Percentiles rank a stretch among this genome's conserved stretches.
Evolutionary conservation across 2,888 invertebrate genomes (phyloP).

Genomic region (Drosophila pseudotalamancana): DNA sequence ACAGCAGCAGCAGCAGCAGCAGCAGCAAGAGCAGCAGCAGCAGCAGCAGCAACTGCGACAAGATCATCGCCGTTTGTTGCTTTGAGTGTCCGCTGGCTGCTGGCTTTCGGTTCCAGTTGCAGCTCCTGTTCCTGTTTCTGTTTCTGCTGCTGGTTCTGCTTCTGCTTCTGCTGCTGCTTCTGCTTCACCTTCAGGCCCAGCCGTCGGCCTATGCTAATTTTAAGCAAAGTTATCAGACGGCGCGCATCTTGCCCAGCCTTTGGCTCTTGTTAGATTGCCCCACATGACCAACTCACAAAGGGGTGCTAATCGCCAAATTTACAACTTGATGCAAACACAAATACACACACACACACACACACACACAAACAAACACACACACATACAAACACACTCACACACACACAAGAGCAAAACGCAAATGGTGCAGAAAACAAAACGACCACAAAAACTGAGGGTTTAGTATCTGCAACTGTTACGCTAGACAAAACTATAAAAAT

Average conservation of each 20-base stretch:
- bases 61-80: constrained; percentile 63
- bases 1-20: constrained; percentile 18
- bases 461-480: constrained; percentile 53
- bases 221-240: constrained; percentile 68
- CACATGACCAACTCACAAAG: constrained; percentile 63
- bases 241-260: constrained; percentile 69
- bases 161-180: too few relatives aligned
- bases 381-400: constrained; percentile 34
- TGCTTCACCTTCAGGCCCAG: constrained; percentile 1
- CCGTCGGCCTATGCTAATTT: constrained; percentile 72
- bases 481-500: constrained; percentile 71
- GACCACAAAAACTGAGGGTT: constrained; percentile 61
- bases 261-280: constrained; percentile 66
- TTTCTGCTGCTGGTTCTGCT: constrained; percentile 1
- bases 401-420: constrained; percentile 49
- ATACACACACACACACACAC: constrained; percentile 25
- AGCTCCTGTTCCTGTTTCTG: constrained; percentile 19
- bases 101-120: constrained; percentile 26
- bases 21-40: constrained; percentile 32
- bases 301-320: constrained; percentile 83
- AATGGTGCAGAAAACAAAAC: constrained; percentile 82
- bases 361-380: constrained; percentile 28
- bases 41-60: constrained; percentile 46
- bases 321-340: constrained; percentile 75
- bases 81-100: constrained; percentile 48